These are phyloP conservation scores for Gallinago stenura DNA, from an alignment of 2,797 vertebrate genomes.

Conservation along the genomic window DNA sequence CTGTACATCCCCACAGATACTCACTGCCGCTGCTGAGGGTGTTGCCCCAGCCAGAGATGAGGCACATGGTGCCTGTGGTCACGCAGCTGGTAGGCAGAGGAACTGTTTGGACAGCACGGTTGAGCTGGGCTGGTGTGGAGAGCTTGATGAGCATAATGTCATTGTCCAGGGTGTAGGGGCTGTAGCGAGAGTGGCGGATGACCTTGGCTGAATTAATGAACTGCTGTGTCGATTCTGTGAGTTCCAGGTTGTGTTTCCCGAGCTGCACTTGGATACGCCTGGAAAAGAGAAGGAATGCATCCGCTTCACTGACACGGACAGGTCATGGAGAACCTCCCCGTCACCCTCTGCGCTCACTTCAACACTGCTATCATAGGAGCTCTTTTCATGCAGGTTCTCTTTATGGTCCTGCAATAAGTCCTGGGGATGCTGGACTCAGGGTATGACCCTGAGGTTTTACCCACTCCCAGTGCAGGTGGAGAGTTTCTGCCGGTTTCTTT, in stretches of 20 bases:
- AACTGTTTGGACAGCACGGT: too few species aligned
- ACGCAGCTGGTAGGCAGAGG: too few species aligned
- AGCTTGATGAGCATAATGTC: slow-evolving; percentile 91
- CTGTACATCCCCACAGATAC: too few species aligned
- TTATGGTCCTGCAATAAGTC: not conserved
- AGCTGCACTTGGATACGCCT: slow-evolving; percentile 83
- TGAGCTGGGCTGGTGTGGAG: slow-evolving; percentile 77
- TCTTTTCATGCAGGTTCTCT: not conserved
- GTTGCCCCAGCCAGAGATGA: too few species aligned
- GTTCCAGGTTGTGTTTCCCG: too few species aligned
- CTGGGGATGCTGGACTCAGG: too few species aligned
- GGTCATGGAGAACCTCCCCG: not conserved
- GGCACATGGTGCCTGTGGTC: too few species aligned
- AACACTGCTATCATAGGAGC: rapidly evolving
- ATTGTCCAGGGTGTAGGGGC: slow-evolving; percentile 74
- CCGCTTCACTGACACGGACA: not conserved
- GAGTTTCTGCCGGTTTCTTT: not conserved
- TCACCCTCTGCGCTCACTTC: not conserved
- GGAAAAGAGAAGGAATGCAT: not conserved
- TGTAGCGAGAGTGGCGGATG: slow-evolving; percentile 70
- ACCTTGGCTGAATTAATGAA: too few species aligned
- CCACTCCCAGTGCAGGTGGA: not conserved
- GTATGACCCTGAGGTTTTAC: too few species aligned
- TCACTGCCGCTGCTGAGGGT: too few species aligned
- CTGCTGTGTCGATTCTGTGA: too few species aligned